Base-by-base conservation (phyloP, 2,888 invertebrate species). In the Branchellion lobata region DNA sequence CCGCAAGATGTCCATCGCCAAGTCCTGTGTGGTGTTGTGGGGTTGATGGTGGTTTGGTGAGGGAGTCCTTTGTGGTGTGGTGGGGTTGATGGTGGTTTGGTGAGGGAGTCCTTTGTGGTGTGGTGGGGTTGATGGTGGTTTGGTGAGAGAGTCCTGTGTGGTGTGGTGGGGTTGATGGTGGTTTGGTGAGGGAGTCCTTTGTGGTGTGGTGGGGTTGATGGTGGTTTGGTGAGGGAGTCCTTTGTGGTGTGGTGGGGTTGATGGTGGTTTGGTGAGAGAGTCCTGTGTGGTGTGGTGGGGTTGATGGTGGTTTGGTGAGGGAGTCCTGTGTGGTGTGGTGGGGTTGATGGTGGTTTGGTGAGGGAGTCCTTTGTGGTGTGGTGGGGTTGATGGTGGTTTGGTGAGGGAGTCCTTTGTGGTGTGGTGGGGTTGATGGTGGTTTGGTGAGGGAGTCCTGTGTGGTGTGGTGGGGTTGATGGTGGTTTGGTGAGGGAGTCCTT, bases 1-100 rank as follows among this genome's bases (percentile, higher is more conserved):
- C 27, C 98, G 90, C 83, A 99, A 89, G 85, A 99, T 93, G 89
- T 99, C 99, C 98, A 99, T 99, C 71, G 98, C 95, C 27, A 95
- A 90, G 85, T 94, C 95, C 87, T 89, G 84, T 27, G 27, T 8
- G 24, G n/a, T 31, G 11, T 29, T 14, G 29, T n/a, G 33, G 31
- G 61, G 40, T 27, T 3, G 65, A 21, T 8, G 24, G 21, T 18
- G 21, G 61, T 57, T 18, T 57, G 61, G 21, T 5, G 5, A n/a
- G 61, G 21, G 21, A 24, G 61, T 24, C 21, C n/a, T 24, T 57
- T 57, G 61, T 57, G 61, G 8, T 57, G n/a, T 24, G 61, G 21
- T 3, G 21, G 24, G 5, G 61, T 57, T 5, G 21, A 18, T 47
- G 18, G 8, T 8, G 8, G 47, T 47, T 8, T 47, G 47, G 8